phyloP scores from a whole-genome alignment of 1,140 invertebrate genomes.

The Calosoma granatense region DNA sequence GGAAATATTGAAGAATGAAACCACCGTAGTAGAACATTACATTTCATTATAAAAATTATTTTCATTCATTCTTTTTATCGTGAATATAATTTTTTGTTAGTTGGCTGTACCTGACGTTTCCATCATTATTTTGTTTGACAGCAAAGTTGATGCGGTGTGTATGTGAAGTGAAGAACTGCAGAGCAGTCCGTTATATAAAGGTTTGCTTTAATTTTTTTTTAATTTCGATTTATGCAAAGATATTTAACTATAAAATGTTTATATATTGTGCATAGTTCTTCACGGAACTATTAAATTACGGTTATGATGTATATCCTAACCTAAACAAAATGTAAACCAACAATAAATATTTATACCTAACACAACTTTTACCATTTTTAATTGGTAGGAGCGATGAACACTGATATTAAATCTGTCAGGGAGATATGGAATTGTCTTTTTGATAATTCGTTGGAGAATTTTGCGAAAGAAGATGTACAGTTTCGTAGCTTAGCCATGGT shows the following conservation, averaged over 20 bases:
- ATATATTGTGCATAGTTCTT: not conserved
- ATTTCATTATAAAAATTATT: too few species aligned
- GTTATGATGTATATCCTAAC: not conserved
- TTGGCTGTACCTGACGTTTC: not conserved
- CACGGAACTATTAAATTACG: not conserved
- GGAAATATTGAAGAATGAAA: not conserved
- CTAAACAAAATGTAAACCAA: not conserved
- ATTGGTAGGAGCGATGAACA: not conserved
- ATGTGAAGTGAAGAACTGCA: not conserved
- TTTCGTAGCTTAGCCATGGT: not conserved
- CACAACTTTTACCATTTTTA: not conserved
- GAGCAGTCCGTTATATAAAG: not conserved
- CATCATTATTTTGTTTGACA: not conserved
- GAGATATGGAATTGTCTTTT: not conserved
- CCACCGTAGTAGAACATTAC: too few species aligned
- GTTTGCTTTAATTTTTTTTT: not conserved
- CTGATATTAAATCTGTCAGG: too few species aligned
- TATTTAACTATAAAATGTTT: not conserved
- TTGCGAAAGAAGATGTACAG: not conserved
- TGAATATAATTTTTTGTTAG: conserved; percentile 17
- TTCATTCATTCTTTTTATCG: too few species aligned
- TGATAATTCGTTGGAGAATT: not conserved
- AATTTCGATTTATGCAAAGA: not conserved
- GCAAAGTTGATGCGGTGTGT: too few species aligned
- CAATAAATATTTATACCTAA: conserved; percentile 3